Evolutionary conservation across 2,888 invertebrate species (phyloP).

Genomic region (Amblyjoppa fuscipennis): DNA sequence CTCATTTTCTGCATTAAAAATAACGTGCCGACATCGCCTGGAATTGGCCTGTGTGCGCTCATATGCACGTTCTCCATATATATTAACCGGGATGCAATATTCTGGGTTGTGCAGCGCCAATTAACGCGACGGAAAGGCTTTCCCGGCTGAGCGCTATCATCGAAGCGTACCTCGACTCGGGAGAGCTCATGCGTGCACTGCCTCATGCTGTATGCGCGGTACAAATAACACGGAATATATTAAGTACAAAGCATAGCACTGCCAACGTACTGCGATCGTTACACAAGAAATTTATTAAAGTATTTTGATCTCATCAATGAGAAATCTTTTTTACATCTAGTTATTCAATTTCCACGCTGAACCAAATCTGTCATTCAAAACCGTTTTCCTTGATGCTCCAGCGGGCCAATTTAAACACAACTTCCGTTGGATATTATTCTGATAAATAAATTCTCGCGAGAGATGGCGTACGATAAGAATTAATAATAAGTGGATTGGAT

Average conservation of each 20-base stretch:
- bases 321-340: background rate
- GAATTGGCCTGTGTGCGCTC: background rate
- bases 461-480: no score
- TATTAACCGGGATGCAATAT: slow-evolving; percentile 2
- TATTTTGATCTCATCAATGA: background rate
- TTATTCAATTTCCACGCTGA: background rate
- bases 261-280: background rate
- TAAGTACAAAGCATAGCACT: slow-evolving; percentile 27
- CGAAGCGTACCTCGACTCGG: slow-evolving; percentile 51
- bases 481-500: no score
- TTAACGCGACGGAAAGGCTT: slow-evolving; percentile 50
- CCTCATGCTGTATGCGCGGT: slow-evolving; percentile 2
- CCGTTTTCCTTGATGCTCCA: background rate
- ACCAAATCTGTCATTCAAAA: background rate
- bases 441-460: background rate
- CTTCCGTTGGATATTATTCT: background rate
- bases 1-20: background rate
- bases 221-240: slow-evolving; percentile 18
- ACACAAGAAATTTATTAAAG: slow-evolving; percentile 25
- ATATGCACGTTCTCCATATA: slow-evolving; percentile 22
- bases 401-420: background rate
- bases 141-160: slow-evolving; percentile 33
- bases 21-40: background rate
- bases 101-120: slow-evolving; percentile 39
- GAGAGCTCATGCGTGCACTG: slow-evolving; percentile 22